Evolutionary conservation across 2,113 vertebrate genomes (phyloP), one percentile per base, ranked within the genome.

Genomic region (Clarias magur): DNA sequence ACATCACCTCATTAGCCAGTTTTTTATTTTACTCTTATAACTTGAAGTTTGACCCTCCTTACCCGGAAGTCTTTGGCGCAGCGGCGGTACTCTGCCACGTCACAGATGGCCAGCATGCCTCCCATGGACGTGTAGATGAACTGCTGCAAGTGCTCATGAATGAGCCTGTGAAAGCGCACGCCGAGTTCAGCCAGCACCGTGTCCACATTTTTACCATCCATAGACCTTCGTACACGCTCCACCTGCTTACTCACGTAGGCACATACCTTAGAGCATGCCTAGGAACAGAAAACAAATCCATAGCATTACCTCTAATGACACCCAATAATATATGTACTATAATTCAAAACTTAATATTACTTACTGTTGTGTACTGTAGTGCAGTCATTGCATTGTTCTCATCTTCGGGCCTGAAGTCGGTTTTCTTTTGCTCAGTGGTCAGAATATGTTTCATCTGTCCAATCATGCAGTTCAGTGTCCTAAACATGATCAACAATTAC

Each of bases 121-220:
- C 98, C 98, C 97, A 99, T 99, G 85, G 97, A 99, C 92, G 97
- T 98, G 94, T 99, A 99, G 89, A 96, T 97, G 94, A 97, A 99
- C 91, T 99, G 98, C 93, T 99, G 98, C 80, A 99, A 96, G 93
- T 99, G 98, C 81, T 99, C 98, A 19, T 97, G 98, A 91, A 98
- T 96, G 85, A 99, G 97, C 38, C 98, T 96, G 93, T 99, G 98
- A 94, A 99, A 99, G 89, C 98, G 98, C 84, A 99, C 96, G 76
- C 98, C 98, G 88, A 99, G 89, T 92, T 99, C 98, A 88, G 97
- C 97, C 93, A 99, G 92, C 90, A 99, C 98, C 0, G 98, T 98
- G 93, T 99, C 98, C 89, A 99, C 98, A 2, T 99, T 99, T 91
- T 99, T 99, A 25, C 98, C 98, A 89, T 99, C 98, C 98, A 99